A percentile compares a stretch with the other conserved stretches of the same genome.
These are phyloP conservation scores for Sarcophilus harrisii DNA, from an alignment of 2,797 vertebrate genomes.

Conservation along the genomic window DNA sequence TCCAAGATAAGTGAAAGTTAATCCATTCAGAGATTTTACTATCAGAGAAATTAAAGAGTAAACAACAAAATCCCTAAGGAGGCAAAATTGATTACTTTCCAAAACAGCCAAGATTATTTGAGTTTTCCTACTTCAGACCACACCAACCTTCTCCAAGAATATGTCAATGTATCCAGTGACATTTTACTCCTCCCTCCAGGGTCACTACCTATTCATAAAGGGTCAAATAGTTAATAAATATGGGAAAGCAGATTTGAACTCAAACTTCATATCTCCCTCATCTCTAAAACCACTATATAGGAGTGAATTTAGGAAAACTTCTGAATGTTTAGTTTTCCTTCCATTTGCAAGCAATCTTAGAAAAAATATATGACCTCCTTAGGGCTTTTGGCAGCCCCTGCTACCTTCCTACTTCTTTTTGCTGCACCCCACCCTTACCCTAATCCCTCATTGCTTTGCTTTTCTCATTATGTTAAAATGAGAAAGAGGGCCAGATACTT, in stretches of 20 bases:
- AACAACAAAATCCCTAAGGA: neutral
- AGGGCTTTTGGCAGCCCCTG: neutral
- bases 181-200: neutral
- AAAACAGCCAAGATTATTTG: neutral
- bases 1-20: neutral
- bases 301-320: neutral
- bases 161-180: neutral
- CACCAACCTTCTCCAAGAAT: neutral
- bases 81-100: neutral
- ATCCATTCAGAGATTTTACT: neutral
- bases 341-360: neutral
- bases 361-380: neutral
- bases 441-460: neutral
- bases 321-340: neutral
- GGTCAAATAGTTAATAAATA: neutral
- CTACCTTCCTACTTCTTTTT: neutral
- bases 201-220: neutral
- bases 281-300: neutral
- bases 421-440: no score
- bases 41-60: neutral
- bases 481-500: neutral
- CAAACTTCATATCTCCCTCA: neutral
- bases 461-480: neutral
- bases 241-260: neutral
- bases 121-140: neutral